Conservation (phyloP, 2,113 vertebrate genomes). For the Trematocara variabile region DNA sequence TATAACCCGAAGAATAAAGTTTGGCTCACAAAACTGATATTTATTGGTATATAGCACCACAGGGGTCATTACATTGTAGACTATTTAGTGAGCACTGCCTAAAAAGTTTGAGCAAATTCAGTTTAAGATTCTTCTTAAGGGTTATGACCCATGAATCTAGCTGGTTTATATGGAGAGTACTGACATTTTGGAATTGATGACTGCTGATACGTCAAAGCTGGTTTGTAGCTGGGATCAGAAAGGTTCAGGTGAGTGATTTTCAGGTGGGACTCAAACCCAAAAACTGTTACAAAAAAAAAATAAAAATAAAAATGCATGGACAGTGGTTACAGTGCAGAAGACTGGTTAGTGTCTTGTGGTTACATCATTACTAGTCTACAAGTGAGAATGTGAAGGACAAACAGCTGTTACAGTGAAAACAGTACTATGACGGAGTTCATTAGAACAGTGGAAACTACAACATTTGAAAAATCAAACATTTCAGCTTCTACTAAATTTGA, state of each 20-base stretch:
- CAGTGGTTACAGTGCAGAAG: neutral
- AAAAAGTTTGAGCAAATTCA: neutral
- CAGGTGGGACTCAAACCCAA: neutral
- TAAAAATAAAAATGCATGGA: neutral
- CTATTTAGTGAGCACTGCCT: neutral
- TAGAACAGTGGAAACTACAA: neutral
- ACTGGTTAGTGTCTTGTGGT: neutral
- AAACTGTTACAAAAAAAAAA: neutral
- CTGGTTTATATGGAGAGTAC: neutral
- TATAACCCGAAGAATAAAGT: neutral
- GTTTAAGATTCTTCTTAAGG: neutral
- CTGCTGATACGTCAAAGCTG: neutral
- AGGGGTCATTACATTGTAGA: neutral
- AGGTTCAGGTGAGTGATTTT: slow-evolving; percentile 28
- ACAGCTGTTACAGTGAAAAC: neutral
- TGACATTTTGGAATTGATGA: neutral
- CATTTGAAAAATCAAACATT: neutral
- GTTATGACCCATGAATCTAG: neutral
- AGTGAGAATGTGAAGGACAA: neutral
- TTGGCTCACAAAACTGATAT: neutral
- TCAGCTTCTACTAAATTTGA: neutral
- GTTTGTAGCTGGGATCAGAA: neutral
- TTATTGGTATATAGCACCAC: neutral
- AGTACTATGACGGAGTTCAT: neutral
- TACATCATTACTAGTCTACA: neutral